These are phyloP conservation scores for Toxonevra muliebris DNA, from an alignment of 2,888 invertebrate species.

Conservation along the genomic window DNA sequence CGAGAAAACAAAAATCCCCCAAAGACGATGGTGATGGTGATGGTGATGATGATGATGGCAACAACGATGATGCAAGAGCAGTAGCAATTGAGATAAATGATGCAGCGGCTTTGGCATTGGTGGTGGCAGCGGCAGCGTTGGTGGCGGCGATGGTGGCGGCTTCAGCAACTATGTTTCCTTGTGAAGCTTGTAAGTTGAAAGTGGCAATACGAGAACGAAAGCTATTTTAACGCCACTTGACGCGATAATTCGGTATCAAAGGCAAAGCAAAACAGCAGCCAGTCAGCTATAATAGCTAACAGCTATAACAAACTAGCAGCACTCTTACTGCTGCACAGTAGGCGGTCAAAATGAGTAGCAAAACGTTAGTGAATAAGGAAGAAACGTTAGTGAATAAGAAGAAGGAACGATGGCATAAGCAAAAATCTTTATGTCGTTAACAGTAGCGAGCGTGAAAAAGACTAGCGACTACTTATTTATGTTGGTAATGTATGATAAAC, in stretches of 20 bases:
- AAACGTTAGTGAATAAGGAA: no score
- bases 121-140: no score
- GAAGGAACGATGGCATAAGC: no score
- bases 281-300: no score
- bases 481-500: no score
- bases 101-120: neutral
- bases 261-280: conserved; percentile 42
- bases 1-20: no score
- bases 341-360: conserved; percentile 12
- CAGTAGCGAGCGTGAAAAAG: no score
- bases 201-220: conserved; percentile 35
- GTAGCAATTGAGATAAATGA: conserved; percentile 21
- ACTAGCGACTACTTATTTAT: no score
- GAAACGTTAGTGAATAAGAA: no score
- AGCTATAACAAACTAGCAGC: no score
- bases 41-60: neutral
- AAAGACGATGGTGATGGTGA: neutral
- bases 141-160: neutral
- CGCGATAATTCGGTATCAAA: conserved; percentile 12
- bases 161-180: neutral
- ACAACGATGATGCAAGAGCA: neutral
- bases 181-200: neutral
- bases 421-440: no score
- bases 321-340: conserved; percentile 30
- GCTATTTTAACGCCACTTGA: conserved; percentile 41